Percentiles rank a stretch among this genome's conserved stretches.
Conservation (phyloP, 2,888 invertebrate genomes). For the Cristatella mucedo region DNA sequence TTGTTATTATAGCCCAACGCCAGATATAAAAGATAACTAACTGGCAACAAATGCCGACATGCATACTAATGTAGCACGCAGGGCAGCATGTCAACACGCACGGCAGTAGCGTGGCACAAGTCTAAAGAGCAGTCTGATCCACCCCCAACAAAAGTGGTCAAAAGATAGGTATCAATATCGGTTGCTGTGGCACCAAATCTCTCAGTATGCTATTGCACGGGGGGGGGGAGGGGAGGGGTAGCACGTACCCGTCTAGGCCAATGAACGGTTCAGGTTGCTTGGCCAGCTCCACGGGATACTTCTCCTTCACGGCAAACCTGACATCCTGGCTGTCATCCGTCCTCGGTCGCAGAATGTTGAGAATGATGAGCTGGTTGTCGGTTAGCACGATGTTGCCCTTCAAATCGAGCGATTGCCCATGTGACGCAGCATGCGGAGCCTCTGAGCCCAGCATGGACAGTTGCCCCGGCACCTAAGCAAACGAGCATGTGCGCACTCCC, state of each 20-base stretch:
- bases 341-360: slow-evolving; percentile 80
- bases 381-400: slow-evolving; percentile 86
- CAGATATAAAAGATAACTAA: too few relatives aligned
- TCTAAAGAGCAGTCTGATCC: too few relatives aligned
- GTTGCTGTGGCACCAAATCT: slow-evolving; percentile 7
- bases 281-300: slow-evolving; percentile 46
- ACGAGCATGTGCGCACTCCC: too few relatives aligned
- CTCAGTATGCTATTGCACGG: neutral
- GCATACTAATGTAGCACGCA: too few relatives aligned
- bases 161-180: slow-evolving; percentile 10
- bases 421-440: too few relatives aligned
- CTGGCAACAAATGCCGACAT: too few relatives aligned
- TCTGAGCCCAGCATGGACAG: too few relatives aligned
- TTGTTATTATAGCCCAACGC: too few relatives aligned
- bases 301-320: slow-evolving; percentile 78
- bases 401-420: too few relatives aligned
- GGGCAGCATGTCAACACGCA: too few relatives aligned
- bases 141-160: slow-evolving; percentile 10
- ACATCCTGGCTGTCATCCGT: slow-evolving; percentile 63
- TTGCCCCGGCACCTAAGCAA: too few relatives aligned
- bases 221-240: neutral
- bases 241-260: neutral
- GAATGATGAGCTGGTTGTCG: slow-evolving; percentile 70
- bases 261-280: slow-evolving; percentile 19
- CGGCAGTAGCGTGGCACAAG: too few relatives aligned